Conservation (phyloP, 2,888 invertebrate genomes). For the Anagyrus pseudococci region DNA sequence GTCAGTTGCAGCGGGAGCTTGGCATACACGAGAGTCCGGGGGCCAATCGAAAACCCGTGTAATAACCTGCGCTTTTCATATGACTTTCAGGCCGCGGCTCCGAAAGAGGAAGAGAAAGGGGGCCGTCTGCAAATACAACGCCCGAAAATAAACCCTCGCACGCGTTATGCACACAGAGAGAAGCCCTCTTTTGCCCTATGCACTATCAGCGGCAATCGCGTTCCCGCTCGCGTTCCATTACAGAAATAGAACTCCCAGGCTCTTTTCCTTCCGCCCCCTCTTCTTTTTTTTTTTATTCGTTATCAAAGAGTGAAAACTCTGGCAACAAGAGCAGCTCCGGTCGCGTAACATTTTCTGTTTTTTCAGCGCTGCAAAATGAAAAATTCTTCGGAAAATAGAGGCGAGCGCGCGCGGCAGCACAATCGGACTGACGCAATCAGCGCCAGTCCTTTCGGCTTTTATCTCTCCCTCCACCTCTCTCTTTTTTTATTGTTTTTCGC, state of each 20-base stretch:
- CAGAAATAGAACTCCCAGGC: slow-evolving; percentile 14
- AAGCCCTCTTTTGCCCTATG: too few relatives aligned
- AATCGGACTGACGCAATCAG: slow-evolving; percentile 16
- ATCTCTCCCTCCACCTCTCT: too few relatives aligned
- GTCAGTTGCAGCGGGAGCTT: background rate
- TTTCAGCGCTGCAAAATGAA: slow-evolving; percentile 9
- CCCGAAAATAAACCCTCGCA: slow-evolving; percentile 4
- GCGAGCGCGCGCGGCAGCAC: background rate
- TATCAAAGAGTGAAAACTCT: too few relatives aligned
- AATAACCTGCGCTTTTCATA: slow-evolving; percentile 13
- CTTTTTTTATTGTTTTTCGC: slow-evolving; percentile 4
- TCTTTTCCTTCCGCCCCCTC: background rate
- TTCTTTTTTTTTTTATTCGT: too few relatives aligned
- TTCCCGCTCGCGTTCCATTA: slow-evolving; percentile 17
- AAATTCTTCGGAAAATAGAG: slow-evolving; percentile 6
- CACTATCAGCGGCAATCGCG: background rate
- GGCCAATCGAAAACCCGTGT: background rate
- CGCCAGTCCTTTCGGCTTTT: slow-evolving; percentile 1
- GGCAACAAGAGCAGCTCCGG: too few relatives aligned
- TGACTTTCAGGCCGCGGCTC: background rate
- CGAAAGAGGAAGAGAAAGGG: background rate
- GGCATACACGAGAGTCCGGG: too few relatives aligned
- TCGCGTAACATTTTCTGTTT: too few relatives aligned
- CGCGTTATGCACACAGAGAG: background rate
- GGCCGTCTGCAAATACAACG: slow-evolving; percentile 3